Conservation (phyloP, 2,113 vertebrate species). For the Chamaetylas fuelleborni region DNA sequence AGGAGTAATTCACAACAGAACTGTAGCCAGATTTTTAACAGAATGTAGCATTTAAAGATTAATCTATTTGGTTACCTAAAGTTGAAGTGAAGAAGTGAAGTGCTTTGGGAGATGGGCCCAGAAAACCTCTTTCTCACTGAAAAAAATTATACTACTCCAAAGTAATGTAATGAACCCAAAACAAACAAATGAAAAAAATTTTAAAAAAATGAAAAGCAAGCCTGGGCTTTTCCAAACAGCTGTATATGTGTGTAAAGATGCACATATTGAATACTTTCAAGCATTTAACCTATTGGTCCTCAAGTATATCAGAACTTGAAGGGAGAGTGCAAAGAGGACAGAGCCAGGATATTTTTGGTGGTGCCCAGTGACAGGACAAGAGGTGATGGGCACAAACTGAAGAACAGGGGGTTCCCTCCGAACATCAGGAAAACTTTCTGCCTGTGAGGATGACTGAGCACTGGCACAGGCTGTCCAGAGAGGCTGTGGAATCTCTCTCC, state of each 20-base stretch:
- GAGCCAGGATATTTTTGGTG: not conserved
- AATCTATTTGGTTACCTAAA: not conserved
- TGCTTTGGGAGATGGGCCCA: not conserved
- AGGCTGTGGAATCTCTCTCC: not conserved
- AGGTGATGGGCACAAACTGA: not conserved
- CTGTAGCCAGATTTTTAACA: not conserved
- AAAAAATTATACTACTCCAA: not conserved
- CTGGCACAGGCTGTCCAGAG: not conserved
- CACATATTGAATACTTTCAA: not conserved
- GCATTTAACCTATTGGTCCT: not conserved
- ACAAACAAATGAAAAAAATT: not conserved
- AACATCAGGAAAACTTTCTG: not conserved
- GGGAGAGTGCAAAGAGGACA: not conserved
- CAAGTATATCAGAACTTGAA: not conserved
- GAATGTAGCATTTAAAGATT: not conserved
- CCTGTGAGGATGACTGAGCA: fast-evolving
- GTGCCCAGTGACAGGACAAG: not conserved
- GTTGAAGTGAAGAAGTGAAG: not conserved
- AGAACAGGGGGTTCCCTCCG: not conserved
- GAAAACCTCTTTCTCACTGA: not conserved
- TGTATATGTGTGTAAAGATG: not conserved
- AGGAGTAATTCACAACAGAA: not conserved
- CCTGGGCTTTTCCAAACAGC: not conserved
- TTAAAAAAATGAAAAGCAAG: not conserved
- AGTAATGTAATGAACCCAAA: not conserved